Evolutionary conservation across 2,888 invertebrate genomes (phyloP).

Genomic region (Eristalis arbustorum): DNA sequence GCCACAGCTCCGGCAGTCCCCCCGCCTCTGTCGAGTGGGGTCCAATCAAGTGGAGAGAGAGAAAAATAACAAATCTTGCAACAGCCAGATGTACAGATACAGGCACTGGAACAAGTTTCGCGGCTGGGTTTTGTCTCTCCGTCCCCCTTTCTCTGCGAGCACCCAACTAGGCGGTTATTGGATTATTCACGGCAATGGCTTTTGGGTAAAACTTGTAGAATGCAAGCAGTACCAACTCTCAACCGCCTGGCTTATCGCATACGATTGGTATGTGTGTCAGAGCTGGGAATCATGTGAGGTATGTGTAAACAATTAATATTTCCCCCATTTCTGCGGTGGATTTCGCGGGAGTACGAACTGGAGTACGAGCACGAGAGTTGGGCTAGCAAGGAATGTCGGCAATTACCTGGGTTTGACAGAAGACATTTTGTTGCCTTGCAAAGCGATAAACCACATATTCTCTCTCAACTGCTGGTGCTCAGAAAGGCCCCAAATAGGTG

Average conservation of each 20-base stretch:
- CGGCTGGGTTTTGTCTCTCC: slow-evolving; percentile 12
- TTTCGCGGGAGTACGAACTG: slow-evolving; percentile 5
- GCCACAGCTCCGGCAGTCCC: slow-evolving; percentile 7
- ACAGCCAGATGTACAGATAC: slow-evolving; percentile 5
- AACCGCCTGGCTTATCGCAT: slow-evolving; percentile 42
- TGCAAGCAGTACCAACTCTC: slow-evolving; percentile 29
- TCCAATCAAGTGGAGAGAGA: neutral
- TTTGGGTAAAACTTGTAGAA: slow-evolving; percentile 53
- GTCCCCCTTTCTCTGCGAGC: slow-evolving; percentile 32
- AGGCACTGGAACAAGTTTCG: slow-evolving; percentile 38
- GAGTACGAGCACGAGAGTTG: no score
- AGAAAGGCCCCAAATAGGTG: no score
- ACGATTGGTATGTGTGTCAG: slow-evolving; percentile 55
- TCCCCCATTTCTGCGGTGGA: neutral
- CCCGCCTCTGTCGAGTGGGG: slow-evolving; percentile 10
- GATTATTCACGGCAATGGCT: slow-evolving; percentile 41
- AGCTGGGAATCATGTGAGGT: slow-evolving; percentile 13
- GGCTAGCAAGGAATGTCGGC: neutral
- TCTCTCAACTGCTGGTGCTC: no score
- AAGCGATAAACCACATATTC: no score
- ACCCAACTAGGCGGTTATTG: slow-evolving; percentile 31
- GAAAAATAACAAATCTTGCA: slow-evolving; percentile 33
- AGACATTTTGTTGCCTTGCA: no score
- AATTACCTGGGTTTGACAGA: no score
- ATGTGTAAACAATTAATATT: slow-evolving; percentile 36